phyloP scores from a whole-genome alignment of 2,113 vertebrate genomes.

The Australoheros scitulus region DNA sequence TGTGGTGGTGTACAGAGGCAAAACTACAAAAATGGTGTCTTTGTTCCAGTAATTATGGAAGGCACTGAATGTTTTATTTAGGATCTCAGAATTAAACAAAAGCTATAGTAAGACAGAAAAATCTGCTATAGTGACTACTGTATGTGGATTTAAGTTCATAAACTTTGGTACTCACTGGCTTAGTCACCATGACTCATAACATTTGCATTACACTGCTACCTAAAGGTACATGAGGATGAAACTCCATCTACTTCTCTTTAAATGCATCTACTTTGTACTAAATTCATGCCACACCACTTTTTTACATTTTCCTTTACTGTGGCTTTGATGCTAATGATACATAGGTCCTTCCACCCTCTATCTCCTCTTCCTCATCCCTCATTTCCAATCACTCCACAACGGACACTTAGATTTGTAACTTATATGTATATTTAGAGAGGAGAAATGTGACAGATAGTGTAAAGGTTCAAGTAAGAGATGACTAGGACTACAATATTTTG shows the following conservation, averaged over 20 bases:
- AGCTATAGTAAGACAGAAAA: no score
- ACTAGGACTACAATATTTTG: no score
- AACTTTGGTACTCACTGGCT: no score
- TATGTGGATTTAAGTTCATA: no score
- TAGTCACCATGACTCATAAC: not conserved
- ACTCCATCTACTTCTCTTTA: conserved; percentile 5
- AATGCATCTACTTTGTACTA: conserved; percentile 15
- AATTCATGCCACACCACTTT: conserved; percentile 24
- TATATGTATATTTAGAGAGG: not conserved
- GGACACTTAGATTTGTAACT: not conserved
- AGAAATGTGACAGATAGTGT: no score
- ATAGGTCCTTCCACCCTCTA: not conserved
- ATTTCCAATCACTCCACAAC: conserved; percentile 3
- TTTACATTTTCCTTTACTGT: conserved; percentile 7
- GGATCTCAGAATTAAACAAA: no score
- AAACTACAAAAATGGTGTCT: no score
- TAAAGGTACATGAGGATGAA: conserved; percentile 27
- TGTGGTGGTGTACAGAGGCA: no score
- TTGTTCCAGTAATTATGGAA: no score
- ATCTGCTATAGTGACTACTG: no score
- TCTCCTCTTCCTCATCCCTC: conserved; percentile 15
- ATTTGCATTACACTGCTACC: conserved; percentile 16
- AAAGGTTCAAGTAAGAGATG: no score
- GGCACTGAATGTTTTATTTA: no score
- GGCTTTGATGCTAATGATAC: conserved; percentile 6